Evolutionary conservation across 2,888 invertebrate species (phyloP), one percentile per base, ranked within the genome.

Genomic region (Oxytorus armatus): DNA sequence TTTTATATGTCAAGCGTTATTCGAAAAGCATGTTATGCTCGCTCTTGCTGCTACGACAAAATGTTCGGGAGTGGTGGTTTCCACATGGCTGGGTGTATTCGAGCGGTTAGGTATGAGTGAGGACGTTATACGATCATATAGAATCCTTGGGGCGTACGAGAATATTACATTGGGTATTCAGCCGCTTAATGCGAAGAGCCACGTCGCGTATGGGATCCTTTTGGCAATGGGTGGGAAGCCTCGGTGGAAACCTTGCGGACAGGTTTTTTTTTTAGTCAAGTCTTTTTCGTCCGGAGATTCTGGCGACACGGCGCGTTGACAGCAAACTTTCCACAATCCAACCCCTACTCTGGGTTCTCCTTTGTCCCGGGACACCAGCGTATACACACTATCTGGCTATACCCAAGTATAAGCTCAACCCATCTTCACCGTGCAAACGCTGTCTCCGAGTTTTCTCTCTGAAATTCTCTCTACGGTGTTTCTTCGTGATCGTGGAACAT

Each of bases 141-240:
- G 69, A 79, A 79, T 68, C 63, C 63, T 69, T 49, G 55, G 57
- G 55, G 74, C 55, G 68, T 74, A 63, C 51, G 73, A 61, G 77
- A 81, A 79, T 77, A 85, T 79, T 84, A 79, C 75, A 66, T 82
- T 81, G 79, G 69, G 82, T 78, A 85, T 84, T 84, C 84, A 78
- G 68, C 73, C 77, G 65, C 70, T 81, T 84, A 83, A 82, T 79
- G 68, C 76, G 69, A 72, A 77, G 59, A 47, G 44, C 18, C 70
- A n/a, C 44, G 57, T 53, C 36, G 14, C 55, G 61, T 16, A 63
- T 51, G 53, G n/a, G 66, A 21, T 51, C 21, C 53, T 33, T 23
- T 61, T 36, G 42, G 16, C 16, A 16, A 5, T 33, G 21, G 10
- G 8, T 44, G 57, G 1, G 39, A 47, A 47, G 21, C 14, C 14